Base-by-base conservation (phyloP, 2,113 vertebrate species). In the Tachysurus vachellii region DNA sequence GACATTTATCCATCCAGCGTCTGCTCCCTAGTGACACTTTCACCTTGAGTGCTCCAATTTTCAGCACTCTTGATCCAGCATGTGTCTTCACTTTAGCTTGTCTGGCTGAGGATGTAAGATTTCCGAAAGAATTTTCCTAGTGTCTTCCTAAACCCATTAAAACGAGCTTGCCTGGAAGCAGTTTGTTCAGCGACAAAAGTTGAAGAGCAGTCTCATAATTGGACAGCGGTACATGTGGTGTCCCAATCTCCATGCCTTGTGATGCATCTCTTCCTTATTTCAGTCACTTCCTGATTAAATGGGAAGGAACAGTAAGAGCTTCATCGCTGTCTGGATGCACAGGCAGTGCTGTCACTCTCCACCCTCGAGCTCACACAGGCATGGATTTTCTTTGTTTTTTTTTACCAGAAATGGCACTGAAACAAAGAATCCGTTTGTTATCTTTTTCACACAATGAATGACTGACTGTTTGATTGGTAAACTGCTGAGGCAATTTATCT, bases 401-500 rank as follows among this genome's bases (percentile, higher is more conserved):
- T 79, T 26, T 47, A 81, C 85, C 44, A 81, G 83, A 64, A 88
- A 88, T 84, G 8, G 62, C 54, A 26, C 59, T 85, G 66, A 86
- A 88, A 88, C 85, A 82, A 88, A 83, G 53, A 59, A 80, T 73
- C 85, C 47, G 28, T 88, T 89, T 75, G 82, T 92, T 87, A 87
- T 90, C 86, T 86, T 68, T 68, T 86, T 80, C 66, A 62, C 86
- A 61, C 84, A 87, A 89, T 80, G 88, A 86, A 89, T 83, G 89
- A 88, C 80, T 88, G 80, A 61, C 85, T 88, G 73, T 87, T 89
- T 88, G 90, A 89, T 90, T 68, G 82, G 80, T 87, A 90, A 84
- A 88, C 54, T 23, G 31, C 10, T 1, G 56, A 61, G 79, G 36
- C 79, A 61, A 61, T 80, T 53, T 62, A 81, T 86, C 79, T 59